Conservation (phyloP, 2,888 invertebrate species). For the Hemaris fuciformis region DNA sequence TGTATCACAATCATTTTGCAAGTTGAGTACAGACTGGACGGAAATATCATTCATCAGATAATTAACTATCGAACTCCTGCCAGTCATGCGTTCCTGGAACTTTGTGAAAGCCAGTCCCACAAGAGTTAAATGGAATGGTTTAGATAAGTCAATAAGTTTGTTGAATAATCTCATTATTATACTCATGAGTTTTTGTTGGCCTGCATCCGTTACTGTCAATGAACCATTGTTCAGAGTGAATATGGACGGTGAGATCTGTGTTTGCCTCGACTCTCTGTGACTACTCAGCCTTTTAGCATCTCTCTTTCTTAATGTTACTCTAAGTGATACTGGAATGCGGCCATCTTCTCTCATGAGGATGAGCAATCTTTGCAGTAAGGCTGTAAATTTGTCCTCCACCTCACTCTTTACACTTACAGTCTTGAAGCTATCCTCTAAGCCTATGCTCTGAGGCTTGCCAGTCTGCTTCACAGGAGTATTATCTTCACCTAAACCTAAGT, state of each 20-base stretch:
- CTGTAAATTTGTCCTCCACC: constrained; percentile 86
- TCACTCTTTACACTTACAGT: constrained; percentile 87
- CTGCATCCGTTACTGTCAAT: constrained; percentile 73
- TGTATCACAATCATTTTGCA: constrained; percentile 81
- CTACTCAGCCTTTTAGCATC: constrained; percentile 85
- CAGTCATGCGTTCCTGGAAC: constrained; percentile 87
- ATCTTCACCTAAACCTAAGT: constrained; percentile 89
- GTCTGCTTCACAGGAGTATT: constrained; percentile 86
- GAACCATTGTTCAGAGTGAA: constrained; percentile 79
- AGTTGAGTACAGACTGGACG: constrained; percentile 87
- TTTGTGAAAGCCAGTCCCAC: constrained; percentile 91
- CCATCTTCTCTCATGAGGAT: constrained; percentile 89
- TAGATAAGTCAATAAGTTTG: constrained; percentile 85
- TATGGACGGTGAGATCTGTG: constrained; percentile 85
- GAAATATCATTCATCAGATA: constrained; percentile 89
- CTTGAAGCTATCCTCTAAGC: constrained; percentile 89
- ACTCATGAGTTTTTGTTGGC: constrained; percentile 84
- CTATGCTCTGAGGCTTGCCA: constrained; percentile 89
- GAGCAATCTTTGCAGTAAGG: constrained; percentile 85
- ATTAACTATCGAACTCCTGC: constrained; percentile 87
- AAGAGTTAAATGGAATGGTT: constrained; percentile 90
- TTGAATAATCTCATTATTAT: constrained; percentile 89
- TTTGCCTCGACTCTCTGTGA: constrained; percentile 88
- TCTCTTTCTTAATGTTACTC: constrained; percentile 87
- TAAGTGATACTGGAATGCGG: constrained; percentile 87